A percentile compares a stretch with the other conserved stretches of the same genome.
phyloP scores from a whole-genome alignment of 2,797 vertebrate genomes.

The Lacerta bilineata region DNA sequence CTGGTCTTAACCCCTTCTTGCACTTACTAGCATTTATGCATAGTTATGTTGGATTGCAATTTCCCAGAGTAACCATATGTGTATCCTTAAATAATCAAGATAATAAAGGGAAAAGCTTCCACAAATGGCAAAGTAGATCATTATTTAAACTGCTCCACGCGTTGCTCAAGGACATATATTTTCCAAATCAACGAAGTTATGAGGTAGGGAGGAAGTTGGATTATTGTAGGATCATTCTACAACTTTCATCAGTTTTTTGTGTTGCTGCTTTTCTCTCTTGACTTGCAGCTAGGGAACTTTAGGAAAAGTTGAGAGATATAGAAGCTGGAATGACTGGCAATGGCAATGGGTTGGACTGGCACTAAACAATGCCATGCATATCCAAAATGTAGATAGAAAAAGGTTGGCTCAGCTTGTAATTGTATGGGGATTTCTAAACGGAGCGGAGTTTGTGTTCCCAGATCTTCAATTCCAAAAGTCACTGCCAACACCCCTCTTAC shows the following conservation, averaged over 20 bases:
- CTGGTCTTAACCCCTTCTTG: no score
- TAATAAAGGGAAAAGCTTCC: no score
- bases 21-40: no score
- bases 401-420: background rate
- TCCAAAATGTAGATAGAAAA: background rate
- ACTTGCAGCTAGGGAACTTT: background rate
- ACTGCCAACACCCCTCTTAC: background rate
- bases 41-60: no score
- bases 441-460: background rate
- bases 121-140: no score
- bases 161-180: background rate
- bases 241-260: background rate
- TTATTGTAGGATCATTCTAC: background rate
- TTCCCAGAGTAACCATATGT: no score
- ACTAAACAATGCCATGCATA: background rate
- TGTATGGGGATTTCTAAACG: background rate
- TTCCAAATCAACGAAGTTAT: background rate
- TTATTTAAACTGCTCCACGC: no score
- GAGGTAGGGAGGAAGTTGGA: background rate
- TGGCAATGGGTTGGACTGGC: background rate
- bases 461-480: background rate
- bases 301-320: background rate
- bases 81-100: no score
- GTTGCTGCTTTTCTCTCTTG: background rate
- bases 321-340: background rate